Evolutionary conservation across 92 coral and sea anemone species (phyloP), one percentile per base, ranked within the genome.

Genomic region (Heteractis magnifica): DNA sequence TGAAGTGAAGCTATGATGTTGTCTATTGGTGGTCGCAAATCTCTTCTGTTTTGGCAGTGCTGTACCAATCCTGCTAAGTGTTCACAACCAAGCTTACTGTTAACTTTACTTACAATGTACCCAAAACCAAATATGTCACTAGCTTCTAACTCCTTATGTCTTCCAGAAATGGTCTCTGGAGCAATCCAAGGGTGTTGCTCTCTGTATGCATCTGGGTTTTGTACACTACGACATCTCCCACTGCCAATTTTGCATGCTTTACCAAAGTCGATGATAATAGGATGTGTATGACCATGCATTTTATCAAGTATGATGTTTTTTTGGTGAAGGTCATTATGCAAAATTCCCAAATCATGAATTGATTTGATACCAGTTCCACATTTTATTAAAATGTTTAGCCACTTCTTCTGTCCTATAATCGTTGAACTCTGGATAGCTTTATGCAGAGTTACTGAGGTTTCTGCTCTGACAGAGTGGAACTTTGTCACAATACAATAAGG

Each of bases 121-220:
- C 26, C 26, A 26, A 26, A 26, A 26, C 79, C 79, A 80, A 68
- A 85, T 20, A 79, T 78, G 59, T 85, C 88, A 79, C 88, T 85
- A 19, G 65, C 65, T 72, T 20, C 79, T 18, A 85, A 85, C 71
- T 85, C 88, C 60, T 71, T 65, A 62, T 85, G 88, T 50, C 68
- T 64, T 56, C 88, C 85, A 79, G 56, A 52, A 79, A 85, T 80
- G 52, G 88, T 85, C 52, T 85, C 88, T 79, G 88, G 88, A 51
- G 88, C 88, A 81, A 85, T 68, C 88, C 85, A 85, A 79, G 88
- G 85, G 59, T 85, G 85, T 19, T 51, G 84, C 49, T 79, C 70
- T 19, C 52, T 79, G 88, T 85, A 85, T 13, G 34, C 44, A 52
- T 85, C 52, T 59, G 65, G 34, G 77, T 85, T 60, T 18, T 65